Percentiles rank a stretch among this genome's conserved stretches.
Conservation (phyloP, 2,888 invertebrate genomes). For the Omphaloscelis lunosa region DNA sequence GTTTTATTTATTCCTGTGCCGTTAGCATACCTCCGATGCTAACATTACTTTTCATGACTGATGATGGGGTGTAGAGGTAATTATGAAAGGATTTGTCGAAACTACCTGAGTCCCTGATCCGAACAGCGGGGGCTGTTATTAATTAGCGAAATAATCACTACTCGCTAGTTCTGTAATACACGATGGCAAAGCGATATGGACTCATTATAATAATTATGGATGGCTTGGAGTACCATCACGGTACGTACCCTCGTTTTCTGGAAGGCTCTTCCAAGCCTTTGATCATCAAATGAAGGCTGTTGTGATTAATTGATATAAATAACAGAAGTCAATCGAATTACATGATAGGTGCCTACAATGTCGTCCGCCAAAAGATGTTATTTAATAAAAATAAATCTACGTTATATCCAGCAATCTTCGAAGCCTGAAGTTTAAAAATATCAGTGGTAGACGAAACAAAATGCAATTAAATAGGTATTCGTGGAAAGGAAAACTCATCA, state of each 20-base stretch:
- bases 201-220: not conserved
- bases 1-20: no score
- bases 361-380: no score
- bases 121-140: not conserved
- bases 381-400: not conserved
- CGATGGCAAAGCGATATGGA: not conserved
- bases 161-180: not conserved
- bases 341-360: not conserved
- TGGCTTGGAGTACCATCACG: not conserved
- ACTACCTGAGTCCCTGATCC: no score
- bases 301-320: slow-evolving; percentile 3
- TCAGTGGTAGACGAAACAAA: not conserved
- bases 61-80: not conserved
- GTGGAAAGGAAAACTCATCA: slow-evolving; percentile 23
- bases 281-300: slow-evolving; percentile 16
- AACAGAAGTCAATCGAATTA: slow-evolving; percentile 7
- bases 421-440: not conserved
- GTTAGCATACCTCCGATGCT: no score
- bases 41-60: not conserved
- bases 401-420: not conserved
- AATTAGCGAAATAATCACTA: not conserved
- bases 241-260: not conserved
- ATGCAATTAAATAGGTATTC: slow-evolving; percentile 1
- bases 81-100: not conserved
- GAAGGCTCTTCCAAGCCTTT: not conserved